Evolutionary conservation across 2,888 invertebrate genomes (phyloP).

Genomic region (Noctua janthina): DNA sequence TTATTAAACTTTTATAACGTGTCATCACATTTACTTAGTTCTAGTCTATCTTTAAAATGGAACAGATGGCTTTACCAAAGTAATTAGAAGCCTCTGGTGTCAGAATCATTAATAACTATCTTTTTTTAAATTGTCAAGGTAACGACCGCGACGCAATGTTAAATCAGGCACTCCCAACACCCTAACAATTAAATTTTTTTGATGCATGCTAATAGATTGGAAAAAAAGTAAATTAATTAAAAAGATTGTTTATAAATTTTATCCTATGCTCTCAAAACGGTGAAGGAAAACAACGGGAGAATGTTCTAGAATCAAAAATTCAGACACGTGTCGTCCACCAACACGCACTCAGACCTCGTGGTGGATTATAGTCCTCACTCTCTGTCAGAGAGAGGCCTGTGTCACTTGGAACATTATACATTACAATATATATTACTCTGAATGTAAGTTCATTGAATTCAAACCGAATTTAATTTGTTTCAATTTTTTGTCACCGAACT

Average conservation of each 20-base stretch:
- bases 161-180: no score
- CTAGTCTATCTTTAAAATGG: not conserved
- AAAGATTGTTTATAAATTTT: not conserved
- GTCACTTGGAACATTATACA: not conserved
- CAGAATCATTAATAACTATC: not conserved
- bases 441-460: not conserved
- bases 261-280: not conserved
- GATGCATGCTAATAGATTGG: not conserved
- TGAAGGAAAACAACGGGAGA: not conserved
- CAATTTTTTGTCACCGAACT: not conserved
- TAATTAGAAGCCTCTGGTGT: not conserved
- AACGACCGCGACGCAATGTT: not conserved
- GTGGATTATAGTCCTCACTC: not conserved
- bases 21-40: not conserved
- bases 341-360: not conserved
- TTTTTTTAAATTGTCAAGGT: not conserved
- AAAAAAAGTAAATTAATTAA: not conserved
- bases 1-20: conserved; percentile 1
- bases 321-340: not conserved
- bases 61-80: conserved; percentile 14
- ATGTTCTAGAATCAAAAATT: not conserved
- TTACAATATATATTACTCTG: not conserved
- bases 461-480: not conserved
- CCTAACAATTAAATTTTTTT: not conserved
- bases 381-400: not conserved